Percentiles rank a stretch among this genome's conserved stretches.
Conservation (phyloP, 92 coral and sea anemone genomes). For the Paramuricea clavata region DNA sequence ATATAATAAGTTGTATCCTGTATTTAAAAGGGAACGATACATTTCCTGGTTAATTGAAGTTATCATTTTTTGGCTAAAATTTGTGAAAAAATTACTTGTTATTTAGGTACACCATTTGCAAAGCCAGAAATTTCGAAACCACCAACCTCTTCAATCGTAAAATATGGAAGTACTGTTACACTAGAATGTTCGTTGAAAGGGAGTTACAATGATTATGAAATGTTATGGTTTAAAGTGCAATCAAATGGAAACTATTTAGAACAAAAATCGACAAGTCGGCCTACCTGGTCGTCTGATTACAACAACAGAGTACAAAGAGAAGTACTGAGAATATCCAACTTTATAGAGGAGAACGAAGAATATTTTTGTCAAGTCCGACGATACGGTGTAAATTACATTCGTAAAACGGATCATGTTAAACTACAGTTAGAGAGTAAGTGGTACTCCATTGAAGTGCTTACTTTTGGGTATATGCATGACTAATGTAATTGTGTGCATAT, state of each 20-base stretch:
- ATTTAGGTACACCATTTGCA: slow-evolving; percentile 37
- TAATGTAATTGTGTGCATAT: neutral
- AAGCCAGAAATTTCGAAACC: neutral
- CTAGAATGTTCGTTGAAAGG: slow-evolving; percentile 1
- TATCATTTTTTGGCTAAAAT: too few species aligned
- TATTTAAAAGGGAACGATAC: too few species aligned
- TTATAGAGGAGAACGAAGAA: slow-evolving; percentile 48
- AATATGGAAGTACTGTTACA: slow-evolving; percentile 35
- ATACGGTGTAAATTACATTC: neutral
- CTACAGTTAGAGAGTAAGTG: slow-evolving; percentile 13
- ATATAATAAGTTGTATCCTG: too few species aligned
- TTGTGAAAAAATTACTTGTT: neutral
- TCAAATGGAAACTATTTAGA: neutral
- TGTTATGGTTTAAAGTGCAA: slow-evolving; percentile 15
- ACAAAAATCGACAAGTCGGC: neutral
- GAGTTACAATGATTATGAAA: slow-evolving; percentile 26
- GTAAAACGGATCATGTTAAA: neutral
- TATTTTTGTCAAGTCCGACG: slow-evolving; percentile 64
- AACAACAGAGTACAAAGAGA: slow-evolving; percentile 3
- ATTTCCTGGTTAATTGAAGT: too few species aligned
- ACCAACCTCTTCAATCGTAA: neutral
- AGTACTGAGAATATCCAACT: slow-evolving; percentile 7
- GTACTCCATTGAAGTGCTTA: too few species aligned
- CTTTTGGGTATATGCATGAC: too few species aligned
- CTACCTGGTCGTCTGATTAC: neutral